phyloP scores from a whole-genome alignment of 2,797 vertebrate genomes.

The Manis javanica region DNA sequence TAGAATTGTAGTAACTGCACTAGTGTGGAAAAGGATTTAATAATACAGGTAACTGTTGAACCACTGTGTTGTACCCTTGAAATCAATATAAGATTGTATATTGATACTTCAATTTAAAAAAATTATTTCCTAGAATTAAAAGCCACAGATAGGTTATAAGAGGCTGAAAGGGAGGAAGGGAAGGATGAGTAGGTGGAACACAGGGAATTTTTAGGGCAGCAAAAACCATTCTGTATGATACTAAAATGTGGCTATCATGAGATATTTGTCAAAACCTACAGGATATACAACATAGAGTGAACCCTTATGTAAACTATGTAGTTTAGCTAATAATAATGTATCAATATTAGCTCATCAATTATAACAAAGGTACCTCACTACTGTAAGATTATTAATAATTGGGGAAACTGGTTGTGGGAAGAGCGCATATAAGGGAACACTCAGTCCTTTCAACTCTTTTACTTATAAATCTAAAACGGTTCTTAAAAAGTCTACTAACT shows the following conservation, averaged over 20 bases:
- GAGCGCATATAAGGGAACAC: not conserved
- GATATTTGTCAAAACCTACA: not conserved
- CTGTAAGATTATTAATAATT: not conserved
- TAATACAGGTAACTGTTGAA: no score
- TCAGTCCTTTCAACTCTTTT: not conserved
- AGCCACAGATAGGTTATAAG: not conserved
- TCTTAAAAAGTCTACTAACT: not conserved
- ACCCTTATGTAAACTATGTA: not conserved
- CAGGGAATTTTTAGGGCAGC: not conserved
- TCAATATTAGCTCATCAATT: not conserved
- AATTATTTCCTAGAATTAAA: slow-evolving; percentile 39
- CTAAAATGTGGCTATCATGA: not conserved
- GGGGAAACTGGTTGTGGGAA: not conserved
- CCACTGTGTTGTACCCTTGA: no score
- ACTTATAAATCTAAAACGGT: slow-evolving; percentile 11
- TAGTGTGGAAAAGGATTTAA: no score
- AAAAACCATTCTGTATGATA: slow-evolving; percentile 29
- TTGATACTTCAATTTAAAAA: no score
- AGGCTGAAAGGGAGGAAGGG: not conserved
- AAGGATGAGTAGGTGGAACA: not conserved
- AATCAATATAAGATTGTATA: no score
- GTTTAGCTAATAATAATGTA: not conserved
- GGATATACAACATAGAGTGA: not conserved
- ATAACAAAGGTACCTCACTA: not conserved
- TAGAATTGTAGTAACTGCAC: slow-evolving; percentile 1